A percentile compares a stretch with the other conserved stretches of the same genome.
These are phyloP conservation scores for Trichosurus vulpecula DNA, from an alignment of 2,797 vertebrate species.

Conservation along the genomic window DNA sequence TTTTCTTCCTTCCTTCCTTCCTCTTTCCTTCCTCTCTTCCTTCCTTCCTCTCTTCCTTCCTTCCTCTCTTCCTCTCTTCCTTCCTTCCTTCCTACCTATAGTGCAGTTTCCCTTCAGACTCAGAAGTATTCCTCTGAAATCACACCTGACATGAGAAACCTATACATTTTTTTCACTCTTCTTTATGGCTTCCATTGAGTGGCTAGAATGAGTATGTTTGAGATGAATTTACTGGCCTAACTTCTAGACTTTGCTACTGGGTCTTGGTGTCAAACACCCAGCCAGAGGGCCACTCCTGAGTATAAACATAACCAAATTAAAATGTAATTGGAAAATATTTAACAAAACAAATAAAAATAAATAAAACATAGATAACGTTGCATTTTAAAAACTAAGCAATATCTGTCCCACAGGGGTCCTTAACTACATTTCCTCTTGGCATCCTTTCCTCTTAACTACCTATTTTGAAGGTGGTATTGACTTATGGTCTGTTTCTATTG, in stretches of 20 bases:
- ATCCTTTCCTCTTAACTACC: neutral
- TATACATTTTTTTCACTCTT: neutral
- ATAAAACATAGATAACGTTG: neutral
- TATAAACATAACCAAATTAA: neutral
- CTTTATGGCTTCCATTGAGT: neutral
- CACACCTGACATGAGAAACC: neutral
- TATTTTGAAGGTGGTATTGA: neutral
- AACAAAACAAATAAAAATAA: neutral
- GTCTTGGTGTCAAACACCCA: neutral
- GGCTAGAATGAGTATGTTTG: neutral
- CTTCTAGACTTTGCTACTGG: neutral
- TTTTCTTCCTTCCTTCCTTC: no score
- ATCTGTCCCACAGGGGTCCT: neutral
- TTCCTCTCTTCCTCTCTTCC: neutral
- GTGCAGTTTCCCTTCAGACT: neutral
- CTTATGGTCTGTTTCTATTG: accelerated
- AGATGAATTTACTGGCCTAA: accelerated
- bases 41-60: accelerated
- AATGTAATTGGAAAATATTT: neutral
- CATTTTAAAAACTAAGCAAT: neutral
- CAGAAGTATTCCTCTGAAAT: neutral
- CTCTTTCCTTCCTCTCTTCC: accelerated
- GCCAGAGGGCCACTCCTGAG: neutral
- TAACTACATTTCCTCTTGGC: neutral
- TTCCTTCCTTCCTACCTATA: neutral